A percentile compares a stretch with the other conserved stretches of the same genome.
Evolutionary conservation across 1,140 invertebrate genomes (phyloP).

Genomic region (Uloborus diversus): DNA sequence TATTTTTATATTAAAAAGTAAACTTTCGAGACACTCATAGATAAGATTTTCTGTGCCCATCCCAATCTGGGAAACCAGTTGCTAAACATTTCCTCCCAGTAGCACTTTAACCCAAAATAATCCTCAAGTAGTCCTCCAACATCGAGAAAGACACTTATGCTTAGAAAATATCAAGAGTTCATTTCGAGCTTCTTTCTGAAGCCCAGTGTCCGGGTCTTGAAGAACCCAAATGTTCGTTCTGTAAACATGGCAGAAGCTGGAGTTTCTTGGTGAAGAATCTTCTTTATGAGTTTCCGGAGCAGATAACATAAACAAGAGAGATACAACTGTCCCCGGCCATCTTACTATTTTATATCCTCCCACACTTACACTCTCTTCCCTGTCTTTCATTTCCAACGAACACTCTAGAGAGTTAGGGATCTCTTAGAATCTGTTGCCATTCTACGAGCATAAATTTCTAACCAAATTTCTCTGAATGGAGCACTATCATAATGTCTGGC

Average conservation of each 20-base stretch:
- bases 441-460: slow-evolving; percentile 11
- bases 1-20: too few relatives aligned
- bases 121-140: slow-evolving; percentile 4
- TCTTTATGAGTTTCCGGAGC: slow-evolving; percentile 48
- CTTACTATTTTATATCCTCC: slow-evolving; percentile 45
- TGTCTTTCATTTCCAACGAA: slow-evolving; percentile 38
- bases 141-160: not conserved
- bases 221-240: slow-evolving; percentile 15
- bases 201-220: not conserved
- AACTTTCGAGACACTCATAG: too few relatives aligned
- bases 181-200: not conserved
- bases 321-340: slow-evolving; percentile 48
- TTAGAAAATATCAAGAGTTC: not conserved
- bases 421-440: slow-evolving; percentile 13
- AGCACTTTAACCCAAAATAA: slow-evolving; percentile 34
- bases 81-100: not conserved
- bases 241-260: slow-evolving; percentile 11
- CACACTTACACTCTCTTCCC: slow-evolving; percentile 25
- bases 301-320: slow-evolving; percentile 47
- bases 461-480: too few relatives aligned
- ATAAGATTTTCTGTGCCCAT: too few relatives aligned
- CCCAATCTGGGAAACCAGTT: too few relatives aligned
- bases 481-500: too few relatives aligned
- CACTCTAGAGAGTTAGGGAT: slow-evolving; percentile 33
- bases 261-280: not conserved